Evolutionary conservation across 2,888 invertebrate genomes (phyloP).

Genomic region (Sabatieria punctata): DNA sequence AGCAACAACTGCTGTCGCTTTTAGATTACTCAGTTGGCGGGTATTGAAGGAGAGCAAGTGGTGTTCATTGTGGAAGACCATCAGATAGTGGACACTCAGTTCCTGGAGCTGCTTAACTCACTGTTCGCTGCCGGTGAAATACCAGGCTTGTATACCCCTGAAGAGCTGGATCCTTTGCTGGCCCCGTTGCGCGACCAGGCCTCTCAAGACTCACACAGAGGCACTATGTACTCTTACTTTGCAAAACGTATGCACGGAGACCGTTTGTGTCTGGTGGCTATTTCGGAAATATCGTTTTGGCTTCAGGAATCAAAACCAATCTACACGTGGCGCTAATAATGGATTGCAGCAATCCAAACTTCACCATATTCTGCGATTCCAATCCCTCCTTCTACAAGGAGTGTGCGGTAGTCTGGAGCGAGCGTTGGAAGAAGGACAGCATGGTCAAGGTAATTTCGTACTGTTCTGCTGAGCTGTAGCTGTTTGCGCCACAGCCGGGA

Average conservation of each 20-base stretch:
- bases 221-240: slow-evolving; percentile 42
- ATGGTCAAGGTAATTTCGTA: slow-evolving; percentile 35
- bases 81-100: slow-evolving; percentile 49
- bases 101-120: slow-evolving; percentile 57
- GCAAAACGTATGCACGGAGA: slow-evolving; percentile 32
- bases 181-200: slow-evolving; percentile 55
- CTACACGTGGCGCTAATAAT: slow-evolving; percentile 61
- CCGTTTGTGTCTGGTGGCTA: not conserved
- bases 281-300: too few species aligned
- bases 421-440: slow-evolving; percentile 49
- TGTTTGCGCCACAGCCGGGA: too few species aligned
- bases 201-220: slow-evolving; percentile 55
- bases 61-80: slow-evolving; percentile 65
- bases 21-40: slow-evolving; percentile 57
- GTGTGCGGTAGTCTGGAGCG: slow-evolving; percentile 51
- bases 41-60: slow-evolving; percentile 57
- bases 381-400: slow-evolving; percentile 63
- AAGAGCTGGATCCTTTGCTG: slow-evolving; percentile 61
- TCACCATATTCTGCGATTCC: slow-evolving; percentile 51
- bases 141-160: slow-evolving; percentile 45
- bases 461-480: too few species aligned
- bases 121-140: slow-evolving; percentile 62
- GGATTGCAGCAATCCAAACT: slow-evolving; percentile 51
- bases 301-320: slow-evolving; percentile 38
- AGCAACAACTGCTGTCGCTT: too few species aligned